Evolutionary conservation across 2,888 invertebrate genomes (phyloP).

Genomic region (Drosophila niveifrons): DNA sequence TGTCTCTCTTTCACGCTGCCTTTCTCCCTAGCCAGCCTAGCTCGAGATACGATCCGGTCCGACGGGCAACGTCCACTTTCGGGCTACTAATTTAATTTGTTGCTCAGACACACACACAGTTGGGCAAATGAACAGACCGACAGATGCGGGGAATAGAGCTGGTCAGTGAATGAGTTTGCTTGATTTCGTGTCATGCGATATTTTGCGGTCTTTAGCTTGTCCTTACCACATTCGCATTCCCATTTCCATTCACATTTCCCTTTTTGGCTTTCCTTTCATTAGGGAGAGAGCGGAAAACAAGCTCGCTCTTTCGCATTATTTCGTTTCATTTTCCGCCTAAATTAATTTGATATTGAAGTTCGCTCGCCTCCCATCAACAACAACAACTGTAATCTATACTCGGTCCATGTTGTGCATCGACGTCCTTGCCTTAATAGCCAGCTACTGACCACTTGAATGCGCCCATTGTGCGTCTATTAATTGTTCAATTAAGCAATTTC

Average conservation of each 20-base stretch:
- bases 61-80: slow-evolving; percentile 9
- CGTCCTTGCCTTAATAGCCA: slow-evolving; percentile 1
- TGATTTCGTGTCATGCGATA: slow-evolving; percentile 77
- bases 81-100: slow-evolving; percentile 74
- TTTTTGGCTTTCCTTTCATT: slow-evolving; percentile 11
- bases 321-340: slow-evolving; percentile 67
- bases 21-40: slow-evolving; percentile 1
- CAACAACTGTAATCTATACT: slow-evolving; percentile 63
- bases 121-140: slow-evolving; percentile 13
- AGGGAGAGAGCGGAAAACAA: too few species aligned
- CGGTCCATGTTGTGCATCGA: not conserved
- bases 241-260: not conserved
- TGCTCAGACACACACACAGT: slow-evolving; percentile 38
- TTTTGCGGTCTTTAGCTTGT: slow-evolving; percentile 45
- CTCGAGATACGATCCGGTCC: slow-evolving; percentile 12
- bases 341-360: slow-evolving; percentile 72
- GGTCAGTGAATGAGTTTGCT: slow-evolving; percentile 74
- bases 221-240: not conserved
- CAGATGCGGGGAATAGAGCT: slow-evolving; percentile 12
- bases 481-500: slow-evolving; percentile 80
- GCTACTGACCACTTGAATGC: slow-evolving; percentile 47
- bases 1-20: not conserved
- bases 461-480: slow-evolving; percentile 70
- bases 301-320: slow-evolving; percentile 24
- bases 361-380: slow-evolving; percentile 36